Evolutionary conservation across 2,888 invertebrate species (phyloP).

Genomic region (Drosophila atroscutellata): DNA sequence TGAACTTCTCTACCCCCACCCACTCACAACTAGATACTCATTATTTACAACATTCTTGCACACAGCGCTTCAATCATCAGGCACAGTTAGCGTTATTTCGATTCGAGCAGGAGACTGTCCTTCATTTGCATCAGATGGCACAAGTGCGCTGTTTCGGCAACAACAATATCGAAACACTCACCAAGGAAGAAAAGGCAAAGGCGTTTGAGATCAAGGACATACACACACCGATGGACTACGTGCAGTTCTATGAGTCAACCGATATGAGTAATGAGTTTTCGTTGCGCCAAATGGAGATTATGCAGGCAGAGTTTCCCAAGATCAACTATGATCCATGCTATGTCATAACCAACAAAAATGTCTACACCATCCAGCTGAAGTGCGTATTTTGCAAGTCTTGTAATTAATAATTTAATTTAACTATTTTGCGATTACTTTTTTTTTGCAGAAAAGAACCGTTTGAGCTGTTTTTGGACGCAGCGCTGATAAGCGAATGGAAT

Average conservation of each 20-base stretch:
- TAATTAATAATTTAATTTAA: background rate
- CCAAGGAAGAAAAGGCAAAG: slow-evolving; percentile 82
- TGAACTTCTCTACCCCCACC: background rate
- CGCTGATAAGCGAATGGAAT: slow-evolving; percentile 80
- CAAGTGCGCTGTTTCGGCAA: slow-evolving; percentile 66
- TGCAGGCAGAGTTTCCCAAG: slow-evolving; percentile 84
- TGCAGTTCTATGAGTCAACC: slow-evolving; percentile 81
- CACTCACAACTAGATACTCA: background rate
- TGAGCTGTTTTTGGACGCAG: slow-evolving; percentile 83
- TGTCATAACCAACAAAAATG: slow-evolving; percentile 84
- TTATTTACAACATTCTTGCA: background rate
- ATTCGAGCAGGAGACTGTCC: slow-evolving; percentile 84
- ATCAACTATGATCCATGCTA: slow-evolving; percentile 85
- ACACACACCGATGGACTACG: slow-evolving; percentile 82
- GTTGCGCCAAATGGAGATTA: slow-evolving; percentile 83
- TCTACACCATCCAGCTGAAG: slow-evolving; percentile 84
- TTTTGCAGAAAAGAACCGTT: slow-evolving; percentile 82
- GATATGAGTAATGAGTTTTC: slow-evolving; percentile 79
- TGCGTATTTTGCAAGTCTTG: slow-evolving; percentile 42
- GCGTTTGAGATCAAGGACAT: slow-evolving; percentile 81
- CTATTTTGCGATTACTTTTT: background rate
- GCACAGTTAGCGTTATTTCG: slow-evolving; percentile 83
- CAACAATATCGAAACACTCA: slow-evolving; percentile 59
- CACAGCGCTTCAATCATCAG: slow-evolving; percentile 81
- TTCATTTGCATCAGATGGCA: slow-evolving; percentile 84